Percentiles rank a stretch among this genome's conserved stretches.
Evolutionary conservation across 2,113 vertebrate genomes (phyloP).

Genomic region (Telmatochromis brichardi): DNA sequence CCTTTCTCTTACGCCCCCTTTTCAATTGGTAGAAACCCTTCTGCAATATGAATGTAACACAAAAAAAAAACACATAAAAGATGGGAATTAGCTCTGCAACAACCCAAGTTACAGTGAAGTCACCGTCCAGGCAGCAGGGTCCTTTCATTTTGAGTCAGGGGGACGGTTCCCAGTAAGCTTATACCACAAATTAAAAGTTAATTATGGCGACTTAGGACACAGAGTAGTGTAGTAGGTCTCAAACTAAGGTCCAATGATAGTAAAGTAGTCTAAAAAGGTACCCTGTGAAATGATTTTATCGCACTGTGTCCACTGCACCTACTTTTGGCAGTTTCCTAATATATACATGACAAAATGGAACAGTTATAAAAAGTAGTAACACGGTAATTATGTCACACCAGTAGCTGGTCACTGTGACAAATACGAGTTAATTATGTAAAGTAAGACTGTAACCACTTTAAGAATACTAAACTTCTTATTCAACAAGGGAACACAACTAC

Average conservation of each 20-base stretch:
- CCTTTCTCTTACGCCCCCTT: constrained; percentile 6
- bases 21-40: constrained; percentile 9
- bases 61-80: neutral
- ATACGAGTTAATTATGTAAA: neutral
- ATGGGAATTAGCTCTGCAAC: neutral
- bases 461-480: neutral
- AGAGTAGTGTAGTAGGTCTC: neutral
- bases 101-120: neutral
- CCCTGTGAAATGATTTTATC: neutral
- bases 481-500: neutral
- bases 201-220: neutral
- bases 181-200: neutral
- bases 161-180: neutral
- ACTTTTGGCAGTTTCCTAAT: neutral
- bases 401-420: neutral
- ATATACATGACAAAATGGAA: neutral
- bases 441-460: neutral
- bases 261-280: neutral
- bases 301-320: neutral
- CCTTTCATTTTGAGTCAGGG: neutral
- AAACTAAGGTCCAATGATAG: neutral
- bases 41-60: neutral
- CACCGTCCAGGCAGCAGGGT: neutral
- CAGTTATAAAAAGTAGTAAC: neutral
- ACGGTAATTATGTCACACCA: neutral